phyloP scores from a whole-genome alignment of 2,888 invertebrate genomes.

The Eupithecia exiguata region DNA sequence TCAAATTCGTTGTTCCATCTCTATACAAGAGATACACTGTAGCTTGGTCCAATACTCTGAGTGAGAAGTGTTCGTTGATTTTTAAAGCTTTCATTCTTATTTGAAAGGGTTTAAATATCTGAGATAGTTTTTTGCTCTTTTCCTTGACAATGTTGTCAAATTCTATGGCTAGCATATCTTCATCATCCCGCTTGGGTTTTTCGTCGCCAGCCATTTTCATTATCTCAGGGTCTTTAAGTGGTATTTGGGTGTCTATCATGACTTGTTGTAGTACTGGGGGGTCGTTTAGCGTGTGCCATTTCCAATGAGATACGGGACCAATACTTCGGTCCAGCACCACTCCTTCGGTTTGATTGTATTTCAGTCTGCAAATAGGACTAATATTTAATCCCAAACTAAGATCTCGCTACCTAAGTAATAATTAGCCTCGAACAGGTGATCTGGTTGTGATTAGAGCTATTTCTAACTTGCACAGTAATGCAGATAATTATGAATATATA shows the following conservation, averaged over 20 bases:
- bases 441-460: too few species aligned
- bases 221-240: conserved; percentile 71
- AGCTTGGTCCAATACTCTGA: conserved; percentile 74
- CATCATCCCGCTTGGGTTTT: conserved; percentile 59
- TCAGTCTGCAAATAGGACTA: conserved; percentile 56
- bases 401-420: not conserved
- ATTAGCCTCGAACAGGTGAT: not conserved
- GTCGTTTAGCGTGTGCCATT: conserved; percentile 78
- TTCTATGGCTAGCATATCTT: conserved; percentile 77
- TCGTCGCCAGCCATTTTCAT: conserved; percentile 57
- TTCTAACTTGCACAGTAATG: too few species aligned
- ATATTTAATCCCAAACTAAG: not conserved
- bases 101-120: conserved; percentile 74
- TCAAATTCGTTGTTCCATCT: conserved; percentile 70
- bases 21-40: conserved; percentile 70
- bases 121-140: conserved; percentile 69
- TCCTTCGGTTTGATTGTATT: conserved; percentile 81
- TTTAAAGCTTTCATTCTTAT: conserved; percentile 78
- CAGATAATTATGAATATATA: too few species aligned
- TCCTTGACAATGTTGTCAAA: conserved; percentile 77
- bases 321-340: conserved; percentile 69
- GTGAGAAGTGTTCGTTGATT: conserved; percentile 75
- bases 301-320: conserved; percentile 76
- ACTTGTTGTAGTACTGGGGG: conserved; percentile 76
- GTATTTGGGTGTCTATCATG: conserved; percentile 76